These are phyloP conservation scores for Ricordea florida DNA, from an alignment of 92 coral and sea anemone species.

Conservation along the genomic window DNA sequence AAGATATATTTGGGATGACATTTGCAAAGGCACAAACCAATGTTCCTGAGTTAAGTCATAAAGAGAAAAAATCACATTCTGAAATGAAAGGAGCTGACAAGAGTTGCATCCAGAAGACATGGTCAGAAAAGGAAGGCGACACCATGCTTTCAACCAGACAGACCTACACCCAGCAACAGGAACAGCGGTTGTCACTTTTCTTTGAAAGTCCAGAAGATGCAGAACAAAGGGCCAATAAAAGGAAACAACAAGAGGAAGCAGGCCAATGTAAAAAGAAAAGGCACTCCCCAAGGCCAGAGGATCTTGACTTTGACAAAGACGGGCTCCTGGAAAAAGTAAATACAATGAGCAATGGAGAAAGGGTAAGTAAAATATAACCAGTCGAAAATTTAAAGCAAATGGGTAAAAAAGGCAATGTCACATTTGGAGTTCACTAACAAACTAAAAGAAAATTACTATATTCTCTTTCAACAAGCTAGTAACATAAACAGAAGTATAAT, in stretches of 20 bases:
- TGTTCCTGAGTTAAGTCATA: constrained; percentile 16
- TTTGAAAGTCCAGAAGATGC: constrained; percentile 2
- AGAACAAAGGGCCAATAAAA: background rate
- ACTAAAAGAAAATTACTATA: too few relatives aligned
- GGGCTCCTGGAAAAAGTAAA: constrained; percentile 41
- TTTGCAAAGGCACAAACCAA: constrained; percentile 49
- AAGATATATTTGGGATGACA: constrained; percentile 38
- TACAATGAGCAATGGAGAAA: constrained; percentile 46
- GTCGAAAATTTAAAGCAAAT: too few relatives aligned
- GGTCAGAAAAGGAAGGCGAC: constrained; percentile 36
- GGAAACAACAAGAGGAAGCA: background rate
- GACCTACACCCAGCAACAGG: constrained; percentile 26
- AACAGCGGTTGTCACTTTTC: constrained; percentile 19
- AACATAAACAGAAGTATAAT: too few relatives aligned
- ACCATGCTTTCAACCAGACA: constrained; percentile 46
- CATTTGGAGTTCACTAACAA: too few relatives aligned
- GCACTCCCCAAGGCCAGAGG: constrained; percentile 35
- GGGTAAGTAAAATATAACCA: constrained; percentile 5
- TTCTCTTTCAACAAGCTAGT: too few relatives aligned
- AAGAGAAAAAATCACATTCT: constrained; percentile 18
- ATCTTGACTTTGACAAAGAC: constrained; percentile 42
- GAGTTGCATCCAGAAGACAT: constrained; percentile 13
- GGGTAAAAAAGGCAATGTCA: too few relatives aligned
- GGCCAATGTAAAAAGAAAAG: constrained; percentile 28
- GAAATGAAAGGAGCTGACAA: constrained; percentile 1